These are phyloP conservation scores for Porites divaricata DNA, from an alignment of 92 coral and sea anemone species.

Conservation along the genomic window DNA sequence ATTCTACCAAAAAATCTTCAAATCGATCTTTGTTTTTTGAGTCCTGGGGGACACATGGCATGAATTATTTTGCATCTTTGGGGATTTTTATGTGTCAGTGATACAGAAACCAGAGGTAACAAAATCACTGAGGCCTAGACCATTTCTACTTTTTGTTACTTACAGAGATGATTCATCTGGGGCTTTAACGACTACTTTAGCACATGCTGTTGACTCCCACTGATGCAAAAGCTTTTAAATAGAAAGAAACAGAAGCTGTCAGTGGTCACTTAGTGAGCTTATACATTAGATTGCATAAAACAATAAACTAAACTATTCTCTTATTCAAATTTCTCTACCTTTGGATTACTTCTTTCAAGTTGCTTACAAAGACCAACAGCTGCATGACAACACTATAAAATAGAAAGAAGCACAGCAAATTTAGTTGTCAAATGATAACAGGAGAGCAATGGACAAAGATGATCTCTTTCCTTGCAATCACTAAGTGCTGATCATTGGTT, in stretches of 20 bases:
- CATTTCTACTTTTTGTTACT: slow-evolving; percentile 27
- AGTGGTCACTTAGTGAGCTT: neutral
- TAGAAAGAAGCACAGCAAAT: neutral
- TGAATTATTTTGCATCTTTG: no score
- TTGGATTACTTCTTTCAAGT: slow-evolving; percentile 68
- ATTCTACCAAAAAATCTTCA: no score
- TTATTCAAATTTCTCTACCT: slow-evolving; percentile 48
- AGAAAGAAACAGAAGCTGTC: neutral
- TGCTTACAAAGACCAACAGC: slow-evolving; percentile 95
- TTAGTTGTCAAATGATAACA: no score
- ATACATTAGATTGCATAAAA: neutral
- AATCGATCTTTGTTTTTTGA: no score
- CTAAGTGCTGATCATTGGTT: no score
- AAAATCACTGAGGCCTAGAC: no score
- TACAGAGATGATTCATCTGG: slow-evolving; percentile 88
- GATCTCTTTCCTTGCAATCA: no score
- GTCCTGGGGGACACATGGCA: no score
- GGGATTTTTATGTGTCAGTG: no score
- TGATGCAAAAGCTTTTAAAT: slow-evolving; percentile 67
- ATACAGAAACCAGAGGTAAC: no score
- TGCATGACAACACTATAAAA: slow-evolving; percentile 93
- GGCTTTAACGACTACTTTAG: slow-evolving; percentile 96
- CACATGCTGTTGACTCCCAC: slow-evolving; percentile 89
- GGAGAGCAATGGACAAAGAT: no score
- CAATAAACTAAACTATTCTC: neutral